These are phyloP conservation scores for Crossoptilon crossoptilon DNA, from an alignment of 2,797 vertebrate genomes.

Conservation along the genomic window DNA sequence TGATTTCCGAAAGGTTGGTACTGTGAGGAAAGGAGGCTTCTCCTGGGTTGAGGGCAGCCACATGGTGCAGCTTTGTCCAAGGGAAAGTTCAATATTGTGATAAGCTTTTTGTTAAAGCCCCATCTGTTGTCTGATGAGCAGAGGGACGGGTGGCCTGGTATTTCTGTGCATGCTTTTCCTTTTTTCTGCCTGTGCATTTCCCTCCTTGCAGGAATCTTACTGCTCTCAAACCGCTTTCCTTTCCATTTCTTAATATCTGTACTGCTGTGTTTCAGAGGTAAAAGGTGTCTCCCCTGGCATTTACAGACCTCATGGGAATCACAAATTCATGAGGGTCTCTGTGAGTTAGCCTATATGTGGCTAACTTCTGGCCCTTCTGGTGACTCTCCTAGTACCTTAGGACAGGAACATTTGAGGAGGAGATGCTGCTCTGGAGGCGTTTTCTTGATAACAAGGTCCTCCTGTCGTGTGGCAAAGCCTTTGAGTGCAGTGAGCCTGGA, in stretches of 20 bases:
- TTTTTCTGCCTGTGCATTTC: not conserved
- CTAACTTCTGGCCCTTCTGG: slow-evolving; percentile 32
- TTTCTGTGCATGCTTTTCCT: not conserved
- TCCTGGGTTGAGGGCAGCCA: not conserved
- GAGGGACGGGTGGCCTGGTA: not conserved
- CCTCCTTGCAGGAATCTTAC: slow-evolving; percentile 43
- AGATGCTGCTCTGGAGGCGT: slow-evolving; percentile 86
- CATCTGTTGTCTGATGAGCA: not conserved
- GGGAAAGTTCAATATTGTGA: not conserved
- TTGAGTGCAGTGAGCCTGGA: slow-evolving; percentile 90
- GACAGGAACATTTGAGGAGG: slow-evolving; percentile 88
- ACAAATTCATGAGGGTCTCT: slow-evolving; percentile 11
- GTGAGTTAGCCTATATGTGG: not conserved
- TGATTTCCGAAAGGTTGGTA: slow-evolving; percentile 92
- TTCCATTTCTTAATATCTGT: slow-evolving; percentile 43
- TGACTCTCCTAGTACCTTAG: slow-evolving; percentile 85
- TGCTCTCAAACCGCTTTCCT: slow-evolving; percentile 43
- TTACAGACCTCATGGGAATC: slow-evolving; percentile 39
- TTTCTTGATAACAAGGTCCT: slow-evolving; percentile 92
- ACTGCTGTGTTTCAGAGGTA: slow-evolving; percentile 40
- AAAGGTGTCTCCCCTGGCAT: slow-evolving; percentile 48
- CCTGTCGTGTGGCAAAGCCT: slow-evolving; percentile 90
- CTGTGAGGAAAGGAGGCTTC: not conserved
- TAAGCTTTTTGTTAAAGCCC: not conserved
- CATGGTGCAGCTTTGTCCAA: accelerated